Conservation (phyloP, 1,140 invertebrate species). For the Rhyzopertha dominica region DNA sequence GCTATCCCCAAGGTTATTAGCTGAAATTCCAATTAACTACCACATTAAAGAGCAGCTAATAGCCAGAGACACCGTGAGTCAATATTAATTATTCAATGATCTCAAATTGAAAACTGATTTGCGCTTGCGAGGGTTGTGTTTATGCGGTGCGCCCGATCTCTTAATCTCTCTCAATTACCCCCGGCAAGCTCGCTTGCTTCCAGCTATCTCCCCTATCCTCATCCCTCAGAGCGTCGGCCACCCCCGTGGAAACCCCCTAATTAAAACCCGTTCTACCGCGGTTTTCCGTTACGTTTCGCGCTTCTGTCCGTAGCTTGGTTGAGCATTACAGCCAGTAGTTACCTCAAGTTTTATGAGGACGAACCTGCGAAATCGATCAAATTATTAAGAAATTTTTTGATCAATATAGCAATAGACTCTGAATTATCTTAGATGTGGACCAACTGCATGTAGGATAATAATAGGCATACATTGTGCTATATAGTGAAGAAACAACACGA, state of each 20-base stretch:
- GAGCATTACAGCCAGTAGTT: too few species aligned
- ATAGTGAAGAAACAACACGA: too few species aligned
- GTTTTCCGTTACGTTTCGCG: conserved; percentile 11
- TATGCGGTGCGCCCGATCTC: conserved; percentile 37
- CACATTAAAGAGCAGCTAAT: conserved; percentile 26
- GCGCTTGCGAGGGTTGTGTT: conserved; percentile 32
- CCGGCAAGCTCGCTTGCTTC: conserved; percentile 18
- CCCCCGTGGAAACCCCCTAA: conserved; percentile 13
- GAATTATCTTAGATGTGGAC: too few species aligned
- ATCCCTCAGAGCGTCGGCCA: conserved; percentile 13
- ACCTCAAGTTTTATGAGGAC: too few species aligned
- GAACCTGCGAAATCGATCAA: too few species aligned
- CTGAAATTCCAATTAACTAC: conserved; percentile 15
- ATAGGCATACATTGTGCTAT: too few species aligned
- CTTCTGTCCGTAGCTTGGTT: too few species aligned
- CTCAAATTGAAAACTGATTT: conserved; percentile 40
- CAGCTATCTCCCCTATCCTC: conserved; percentile 15
- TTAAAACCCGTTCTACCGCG: conserved; percentile 20
- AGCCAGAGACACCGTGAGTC: conserved; percentile 26
- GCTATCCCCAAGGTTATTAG: too few species aligned
- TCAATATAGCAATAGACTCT: too few species aligned
- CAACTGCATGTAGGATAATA: too few species aligned
- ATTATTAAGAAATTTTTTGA: too few species aligned
- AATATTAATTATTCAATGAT: conserved; percentile 41
- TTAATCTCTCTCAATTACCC: conserved; percentile 41